These are phyloP conservation scores for Phaenicophaeus curvirostris DNA, from an alignment of 2,797 vertebrate genomes.

Conservation along the genomic window DNA sequence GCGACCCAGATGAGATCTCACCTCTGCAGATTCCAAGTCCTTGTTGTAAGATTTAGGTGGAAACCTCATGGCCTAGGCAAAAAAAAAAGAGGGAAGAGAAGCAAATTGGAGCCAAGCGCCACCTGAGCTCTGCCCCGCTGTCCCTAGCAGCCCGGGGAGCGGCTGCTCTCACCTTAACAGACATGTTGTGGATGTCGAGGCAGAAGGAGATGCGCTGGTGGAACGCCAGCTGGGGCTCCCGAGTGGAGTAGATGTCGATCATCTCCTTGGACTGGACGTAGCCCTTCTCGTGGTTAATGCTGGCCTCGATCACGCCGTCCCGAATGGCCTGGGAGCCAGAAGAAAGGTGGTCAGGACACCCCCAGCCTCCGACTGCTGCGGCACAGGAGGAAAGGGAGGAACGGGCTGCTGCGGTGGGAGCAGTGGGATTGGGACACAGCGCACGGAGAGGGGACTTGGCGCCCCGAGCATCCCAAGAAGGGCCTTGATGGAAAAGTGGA, in stretches of 20 bases:
- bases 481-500: not conserved
- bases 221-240: conserved; percentile 96
- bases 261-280: conserved; percentile 97
- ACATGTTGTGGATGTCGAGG: conserved; percentile 99
- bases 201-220: conserved; percentile 99
- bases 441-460: not conserved
- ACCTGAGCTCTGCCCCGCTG: fast-evolving
- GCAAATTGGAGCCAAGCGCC: not conserved
- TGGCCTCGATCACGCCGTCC: conserved; percentile 96
- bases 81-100: not conserved
- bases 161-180: conserved; percentile 86
- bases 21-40: conserved; percentile 98
- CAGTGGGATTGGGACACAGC: not conserved
- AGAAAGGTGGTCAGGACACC: not conserved
- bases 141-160: not conserved
- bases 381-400: not conserved
- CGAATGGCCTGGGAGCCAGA: conserved; percentile 86
- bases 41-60: conserved; percentile 99
- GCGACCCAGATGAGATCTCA: conserved; percentile 53
- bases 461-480: not conserved
- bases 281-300: conserved; percentile 98
- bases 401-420: not conserved
- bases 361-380: not conserved
- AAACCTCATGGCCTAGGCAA: conserved; percentile 92
- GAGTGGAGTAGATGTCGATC: conserved; percentile 95